Evolutionary conservation across 2,888 invertebrate genomes (phyloP), one percentile per base, ranked within the genome.

Genomic region (Taenaris catops): DNA sequence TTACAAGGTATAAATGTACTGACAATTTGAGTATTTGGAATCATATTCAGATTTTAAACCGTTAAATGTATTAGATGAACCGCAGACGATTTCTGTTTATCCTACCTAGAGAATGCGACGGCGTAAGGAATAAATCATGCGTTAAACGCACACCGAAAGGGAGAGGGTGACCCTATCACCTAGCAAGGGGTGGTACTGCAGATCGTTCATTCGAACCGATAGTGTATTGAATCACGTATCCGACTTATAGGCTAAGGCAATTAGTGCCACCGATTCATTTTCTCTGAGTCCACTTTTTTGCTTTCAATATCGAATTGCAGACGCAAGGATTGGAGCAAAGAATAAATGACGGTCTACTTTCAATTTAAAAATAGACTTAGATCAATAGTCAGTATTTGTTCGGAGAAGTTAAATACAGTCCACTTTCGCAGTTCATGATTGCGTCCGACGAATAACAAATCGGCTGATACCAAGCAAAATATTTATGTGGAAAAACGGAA

Each of bases 81-180:
- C 19, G 8, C 40, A 40, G 32, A 32, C 27, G 35, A 27, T 14
- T 21, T 26, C 31, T 38, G 32, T 38, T 34, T 25, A 32, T 40
- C 25, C 9, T 26, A 38, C 38, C 35, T 36, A 42, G 32, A 39
- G 27, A 31, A 38, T 35, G 44, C 24, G 26, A 20, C 31, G 25
- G 20, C 31, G 31, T 34, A 31, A 44, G 28, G 23, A 19, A 72
- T 73, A 75, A 74, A 76, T 71, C 72, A 72, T 63, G 66, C 66
- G 66, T 71, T 68, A 70, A 72, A 72, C 51, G 63, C 65, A 66
- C 61, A 60, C 63, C 55, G 61, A 55, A 53, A 31, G 61, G 63
- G 65, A 49, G 58, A 59, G 70, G 64, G 70, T 54, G 63, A 56
- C 64, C 68, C 54, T 68, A 65, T 67, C 66, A 60, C 48, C 49